Percentiles rank a stretch among this genome's conserved stretches.
These are phyloP conservation scores for Sminthurinus aureus DNA, from an alignment of 2,888 invertebrate genomes.

Conservation along the genomic window DNA sequence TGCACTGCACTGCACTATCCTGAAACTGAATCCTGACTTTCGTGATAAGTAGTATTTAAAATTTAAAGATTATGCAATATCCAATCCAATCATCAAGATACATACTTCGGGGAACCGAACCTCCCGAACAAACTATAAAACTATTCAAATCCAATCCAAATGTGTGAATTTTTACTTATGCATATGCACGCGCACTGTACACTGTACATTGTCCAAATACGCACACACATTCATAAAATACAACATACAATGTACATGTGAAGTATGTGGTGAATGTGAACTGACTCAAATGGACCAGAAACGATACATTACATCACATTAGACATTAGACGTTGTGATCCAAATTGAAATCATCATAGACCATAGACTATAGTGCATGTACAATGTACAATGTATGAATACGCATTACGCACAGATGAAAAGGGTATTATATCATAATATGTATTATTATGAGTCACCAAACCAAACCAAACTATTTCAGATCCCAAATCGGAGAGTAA, in stretches of 20 bases:
- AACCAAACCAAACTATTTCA: too few species aligned
- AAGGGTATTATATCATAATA: too few species aligned
- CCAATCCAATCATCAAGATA: background rate
- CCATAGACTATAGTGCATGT: too few species aligned
- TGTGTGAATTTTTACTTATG: too few species aligned
- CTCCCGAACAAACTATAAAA: background rate
- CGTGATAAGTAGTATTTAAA: slow-evolving; percentile 21
- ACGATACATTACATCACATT: slow-evolving; percentile 42
- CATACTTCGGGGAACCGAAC: background rate
- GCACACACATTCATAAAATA: too few species aligned
- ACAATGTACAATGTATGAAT: too few species aligned
- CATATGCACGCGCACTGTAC: background rate
- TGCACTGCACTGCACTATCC: too few species aligned
- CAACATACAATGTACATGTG: background rate
- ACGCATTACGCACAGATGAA: too few species aligned
- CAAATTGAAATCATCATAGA: slow-evolving; percentile 38
- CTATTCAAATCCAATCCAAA: background rate
- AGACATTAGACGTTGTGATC: slow-evolving; percentile 29
- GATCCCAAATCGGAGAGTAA: too few species aligned
- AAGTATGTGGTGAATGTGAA: background rate
- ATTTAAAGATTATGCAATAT: background rate
- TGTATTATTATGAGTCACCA: too few species aligned
- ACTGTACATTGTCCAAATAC: background rate
- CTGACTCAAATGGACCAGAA: slow-evolving; percentile 44
- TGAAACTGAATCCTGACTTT: slow-evolving; percentile 11